Evolutionary conservation across 1,140 invertebrate species (phyloP).

Genomic region (Pachypeltis micranthus): DNA sequence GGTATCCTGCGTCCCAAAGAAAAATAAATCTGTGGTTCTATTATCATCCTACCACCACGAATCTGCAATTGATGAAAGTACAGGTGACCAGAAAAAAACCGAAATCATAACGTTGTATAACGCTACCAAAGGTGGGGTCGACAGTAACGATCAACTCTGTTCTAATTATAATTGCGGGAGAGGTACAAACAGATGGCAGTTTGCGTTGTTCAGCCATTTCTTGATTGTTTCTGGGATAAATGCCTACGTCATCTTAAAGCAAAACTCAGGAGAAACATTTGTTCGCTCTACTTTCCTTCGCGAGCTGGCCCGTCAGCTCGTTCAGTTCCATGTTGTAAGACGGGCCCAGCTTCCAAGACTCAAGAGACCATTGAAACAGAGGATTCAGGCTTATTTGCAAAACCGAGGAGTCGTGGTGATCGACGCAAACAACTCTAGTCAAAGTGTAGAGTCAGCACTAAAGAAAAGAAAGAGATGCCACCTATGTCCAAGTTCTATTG

Average conservation of each 20-base stretch:
- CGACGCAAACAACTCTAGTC: too few relatives aligned
- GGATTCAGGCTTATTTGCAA: too few relatives aligned
- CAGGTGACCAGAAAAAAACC: slow-evolving; percentile 22
- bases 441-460: too few relatives aligned
- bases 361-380: too few relatives aligned
- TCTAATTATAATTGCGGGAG: slow-evolving; percentile 24
- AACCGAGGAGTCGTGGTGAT: too few relatives aligned
- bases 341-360: too few relatives aligned
- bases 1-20: slow-evolving; percentile 21
- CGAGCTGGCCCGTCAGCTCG: too few relatives aligned
- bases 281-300: too few relatives aligned
- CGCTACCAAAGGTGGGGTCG: slow-evolving; percentile 30
- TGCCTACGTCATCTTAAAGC: background rate
- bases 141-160: slow-evolving; percentile 30
- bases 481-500: too few relatives aligned
- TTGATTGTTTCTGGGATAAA: slow-evolving; percentile 27
- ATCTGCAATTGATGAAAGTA: slow-evolving; percentile 21
- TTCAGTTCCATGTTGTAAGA: too few relatives aligned
- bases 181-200: slow-evolving; percentile 29
- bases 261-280: too few relatives aligned
- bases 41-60: slow-evolving; percentile 30
- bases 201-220: slow-evolving; percentile 28
- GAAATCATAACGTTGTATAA: slow-evolving; percentile 30
- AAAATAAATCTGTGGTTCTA: slow-evolving; percentile 28
- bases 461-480: too few relatives aligned